phyloP scores from a whole-genome alignment of 2,797 vertebrate genomes.

The Meriones psammophilus region DNA sequence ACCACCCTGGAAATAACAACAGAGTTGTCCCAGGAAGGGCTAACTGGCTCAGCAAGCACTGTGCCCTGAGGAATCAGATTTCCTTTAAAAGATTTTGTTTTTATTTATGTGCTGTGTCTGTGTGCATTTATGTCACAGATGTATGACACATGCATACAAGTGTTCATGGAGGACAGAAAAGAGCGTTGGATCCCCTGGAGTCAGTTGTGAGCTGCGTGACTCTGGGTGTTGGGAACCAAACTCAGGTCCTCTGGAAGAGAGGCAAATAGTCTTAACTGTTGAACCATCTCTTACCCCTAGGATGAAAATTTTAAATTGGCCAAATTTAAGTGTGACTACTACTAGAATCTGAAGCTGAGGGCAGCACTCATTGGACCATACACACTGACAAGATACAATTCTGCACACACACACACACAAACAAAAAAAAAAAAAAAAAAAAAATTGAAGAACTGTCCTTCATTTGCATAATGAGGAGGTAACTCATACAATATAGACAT shows the following conservation, averaged over 20 bases:
- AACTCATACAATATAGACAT: background rate
- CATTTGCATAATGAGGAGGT: slow-evolving; percentile 3
- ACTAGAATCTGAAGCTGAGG: background rate
- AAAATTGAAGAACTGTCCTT: background rate
- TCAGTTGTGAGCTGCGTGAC: background rate
- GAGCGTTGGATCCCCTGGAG: background rate
- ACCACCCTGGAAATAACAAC: slow-evolving; percentile 37
- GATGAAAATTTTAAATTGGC: background rate
- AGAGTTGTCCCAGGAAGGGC: background rate
- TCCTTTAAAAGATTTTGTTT: background rate
- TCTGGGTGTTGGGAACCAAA: background rate
- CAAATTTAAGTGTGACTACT: background rate
- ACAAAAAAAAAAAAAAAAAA: background rate
- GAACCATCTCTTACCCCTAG: background rate
- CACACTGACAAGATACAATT: background rate
- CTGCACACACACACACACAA: background rate
- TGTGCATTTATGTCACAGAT: background rate
- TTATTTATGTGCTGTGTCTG: background rate
- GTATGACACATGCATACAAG: background rate
- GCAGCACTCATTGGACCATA: background rate
- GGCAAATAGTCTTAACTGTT: background rate
- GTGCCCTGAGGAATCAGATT: background rate
- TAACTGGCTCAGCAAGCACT: background rate
- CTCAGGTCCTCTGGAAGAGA: background rate
- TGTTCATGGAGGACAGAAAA: background rate